Evolutionary conservation across 2,113 vertebrate species (phyloP).

Genomic region (Rhadina sibilatrix): DNA sequence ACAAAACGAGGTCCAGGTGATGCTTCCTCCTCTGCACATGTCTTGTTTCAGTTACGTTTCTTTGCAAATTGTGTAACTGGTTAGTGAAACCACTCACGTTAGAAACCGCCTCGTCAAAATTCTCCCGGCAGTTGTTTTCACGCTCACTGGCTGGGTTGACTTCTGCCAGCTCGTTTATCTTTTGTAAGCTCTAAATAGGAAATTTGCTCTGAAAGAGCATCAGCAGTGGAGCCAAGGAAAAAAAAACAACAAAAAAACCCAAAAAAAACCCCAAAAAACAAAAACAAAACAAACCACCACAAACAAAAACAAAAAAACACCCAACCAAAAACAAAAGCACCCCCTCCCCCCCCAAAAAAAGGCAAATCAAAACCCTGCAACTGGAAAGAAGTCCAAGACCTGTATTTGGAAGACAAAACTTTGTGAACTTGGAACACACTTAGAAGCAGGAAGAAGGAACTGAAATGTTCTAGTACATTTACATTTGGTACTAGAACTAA

Average conservation of each 20-base stretch:
- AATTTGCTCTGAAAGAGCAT: background rate
- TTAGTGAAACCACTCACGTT: fast-evolving
- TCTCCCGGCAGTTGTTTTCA: fast-evolving
- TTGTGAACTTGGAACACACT: background rate
- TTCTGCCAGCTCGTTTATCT: background rate
- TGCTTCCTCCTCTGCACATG: fast-evolving
- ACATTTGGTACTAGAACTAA: background rate
- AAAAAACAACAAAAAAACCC: too few relatives aligned
- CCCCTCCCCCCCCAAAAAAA: too few relatives aligned
- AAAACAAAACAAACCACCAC: background rate
- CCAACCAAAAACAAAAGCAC: too few relatives aligned
- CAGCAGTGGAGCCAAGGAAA: fast-evolving
- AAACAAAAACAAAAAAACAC: background rate
- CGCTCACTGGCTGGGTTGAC: fast-evolving
- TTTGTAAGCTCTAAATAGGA: background rate
- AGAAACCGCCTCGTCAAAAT: background rate
- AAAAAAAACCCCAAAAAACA: background rate
- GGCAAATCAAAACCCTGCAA: background rate
- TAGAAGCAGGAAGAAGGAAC: background rate
- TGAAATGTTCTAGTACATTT: background rate
- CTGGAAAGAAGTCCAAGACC: background rate
- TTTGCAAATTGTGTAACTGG: background rate
- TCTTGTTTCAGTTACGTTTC: fast-evolving
- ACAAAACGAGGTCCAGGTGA: fast-evolving
- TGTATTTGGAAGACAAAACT: background rate